Conservation (phyloP, 2,888 invertebrate genomes). For the Alloscopus bannaensis region DNA sequence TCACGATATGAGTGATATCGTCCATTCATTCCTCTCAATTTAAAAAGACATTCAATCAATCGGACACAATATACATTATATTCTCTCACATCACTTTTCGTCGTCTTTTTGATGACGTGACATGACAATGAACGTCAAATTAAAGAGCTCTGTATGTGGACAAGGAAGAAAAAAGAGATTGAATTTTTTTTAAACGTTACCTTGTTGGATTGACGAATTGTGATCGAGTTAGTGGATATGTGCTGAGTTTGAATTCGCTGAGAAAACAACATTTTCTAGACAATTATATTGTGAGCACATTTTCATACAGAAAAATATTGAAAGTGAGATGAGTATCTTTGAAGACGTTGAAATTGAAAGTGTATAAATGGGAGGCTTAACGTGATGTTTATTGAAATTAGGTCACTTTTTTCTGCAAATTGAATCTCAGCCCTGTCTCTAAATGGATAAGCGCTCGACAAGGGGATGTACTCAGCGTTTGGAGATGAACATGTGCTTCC, state of each 20-base stretch:
- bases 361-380: background rate
- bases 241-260: background rate
- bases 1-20: background rate
- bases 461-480: background rate
- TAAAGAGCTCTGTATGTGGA: conserved; percentile 7
- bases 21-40: background rate
- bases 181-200: background rate
- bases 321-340: background rate
- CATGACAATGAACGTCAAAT: conserved; percentile 23
- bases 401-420: conserved; percentile 14
- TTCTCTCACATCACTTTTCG: background rate
- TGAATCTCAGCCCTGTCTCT: background rate
- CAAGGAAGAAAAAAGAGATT: background rate
- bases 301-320: background rate
- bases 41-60: background rate
- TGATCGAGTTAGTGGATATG: background rate
- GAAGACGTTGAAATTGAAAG: conserved; percentile 4
- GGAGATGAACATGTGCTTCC: conserved; percentile 6
- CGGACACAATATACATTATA: too few relatives aligned
- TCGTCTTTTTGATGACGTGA: too few relatives aligned
- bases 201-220: background rate
- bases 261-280: background rate
- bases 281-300: background rate
- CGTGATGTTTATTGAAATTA: too few relatives aligned
- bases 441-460: background rate